Evolutionary conservation across 2,797 vertebrate species (phyloP).

Genomic region (Botia kubotai): DNA sequence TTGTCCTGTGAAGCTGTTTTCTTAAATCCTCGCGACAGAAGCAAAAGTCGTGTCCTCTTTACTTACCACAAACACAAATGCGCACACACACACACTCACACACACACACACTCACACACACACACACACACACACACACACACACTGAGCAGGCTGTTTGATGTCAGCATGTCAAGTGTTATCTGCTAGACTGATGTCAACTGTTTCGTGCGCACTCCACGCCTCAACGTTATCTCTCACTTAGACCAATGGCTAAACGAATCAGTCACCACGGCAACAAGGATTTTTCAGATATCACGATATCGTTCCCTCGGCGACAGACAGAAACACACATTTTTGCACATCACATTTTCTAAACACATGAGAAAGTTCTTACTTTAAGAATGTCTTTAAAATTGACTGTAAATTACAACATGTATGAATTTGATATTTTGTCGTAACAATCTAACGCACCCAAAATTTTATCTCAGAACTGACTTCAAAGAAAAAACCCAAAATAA

Average conservation of each 20-base stretch:
- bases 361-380: no score
- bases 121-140: no score
- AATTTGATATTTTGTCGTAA: background rate
- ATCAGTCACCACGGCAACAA: conserved; percentile 48
- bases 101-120: background rate
- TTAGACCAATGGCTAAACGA: conserved; percentile 30
- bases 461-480: background rate
- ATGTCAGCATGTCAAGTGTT: conserved; percentile 34
- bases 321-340: background rate
- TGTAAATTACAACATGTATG: background rate
- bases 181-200: conserved; percentile 49
- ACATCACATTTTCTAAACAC: background rate
- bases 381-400: no score
- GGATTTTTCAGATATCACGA: conserved; percentile 28
- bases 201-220: background rate
- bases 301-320: conserved; percentile 11
- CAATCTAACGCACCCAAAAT: no score
- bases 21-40: background rate
- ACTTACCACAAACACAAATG: background rate
- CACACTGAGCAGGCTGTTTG: conserved; percentile 33
- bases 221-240: conserved; percentile 10
- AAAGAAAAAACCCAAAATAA: background rate
- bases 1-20: background rate
- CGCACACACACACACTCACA: conserved; percentile 14
- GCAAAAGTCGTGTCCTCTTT: conserved; percentile 22